phyloP scores from a whole-genome alignment of 1,140 invertebrate genomes.

The Pachyrhynchus sulphureomaculatus region DNA sequence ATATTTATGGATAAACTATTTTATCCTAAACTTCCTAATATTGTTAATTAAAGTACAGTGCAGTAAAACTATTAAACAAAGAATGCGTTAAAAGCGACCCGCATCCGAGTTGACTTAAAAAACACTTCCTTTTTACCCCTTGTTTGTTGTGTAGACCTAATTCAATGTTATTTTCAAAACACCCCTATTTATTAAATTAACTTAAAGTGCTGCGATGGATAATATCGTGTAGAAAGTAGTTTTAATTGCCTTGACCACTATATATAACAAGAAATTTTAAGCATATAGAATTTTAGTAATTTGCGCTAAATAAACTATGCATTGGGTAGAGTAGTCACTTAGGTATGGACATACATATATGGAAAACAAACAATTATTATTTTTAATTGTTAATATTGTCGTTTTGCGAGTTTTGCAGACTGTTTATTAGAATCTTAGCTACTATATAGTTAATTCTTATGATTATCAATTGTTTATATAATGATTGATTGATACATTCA shows the following conservation, averaged over 20 bases:
- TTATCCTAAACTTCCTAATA: slow-evolving; percentile 20
- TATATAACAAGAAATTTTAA: not conserved
- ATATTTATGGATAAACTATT: no score
- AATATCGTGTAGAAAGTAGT: slow-evolving; percentile 8
- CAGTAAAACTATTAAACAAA: slow-evolving; percentile 25
- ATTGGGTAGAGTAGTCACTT: no score
- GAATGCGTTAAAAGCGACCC: slow-evolving; percentile 25
- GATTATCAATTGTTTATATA: no score
- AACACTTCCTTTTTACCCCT: slow-evolving; percentile 16
- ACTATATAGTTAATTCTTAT: no score
- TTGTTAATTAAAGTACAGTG: slow-evolving; percentile 28
- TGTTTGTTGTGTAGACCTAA: slow-evolving; percentile 10
- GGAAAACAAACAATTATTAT: no score
- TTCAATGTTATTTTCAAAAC: slow-evolving; percentile 28
- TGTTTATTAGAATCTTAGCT: no score
- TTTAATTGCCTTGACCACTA: slow-evolving; percentile 15
- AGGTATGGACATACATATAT: no score
- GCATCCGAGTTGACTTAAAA: slow-evolving; percentile 18
- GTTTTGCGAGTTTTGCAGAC: no score
- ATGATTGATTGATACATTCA: no score
- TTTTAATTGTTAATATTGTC: no score
- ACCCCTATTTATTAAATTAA: slow-evolving; percentile 30
- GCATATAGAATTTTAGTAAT: no score
- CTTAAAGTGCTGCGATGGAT: slow-evolving; percentile 14
- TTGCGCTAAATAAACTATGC: no score